A percentile compares a stretch with the other conserved stretches of the same genome.
These are phyloP conservation scores for Trichogramma dendrolimi DNA, from an alignment of 2,888 invertebrate species.

Conservation along the genomic window DNA sequence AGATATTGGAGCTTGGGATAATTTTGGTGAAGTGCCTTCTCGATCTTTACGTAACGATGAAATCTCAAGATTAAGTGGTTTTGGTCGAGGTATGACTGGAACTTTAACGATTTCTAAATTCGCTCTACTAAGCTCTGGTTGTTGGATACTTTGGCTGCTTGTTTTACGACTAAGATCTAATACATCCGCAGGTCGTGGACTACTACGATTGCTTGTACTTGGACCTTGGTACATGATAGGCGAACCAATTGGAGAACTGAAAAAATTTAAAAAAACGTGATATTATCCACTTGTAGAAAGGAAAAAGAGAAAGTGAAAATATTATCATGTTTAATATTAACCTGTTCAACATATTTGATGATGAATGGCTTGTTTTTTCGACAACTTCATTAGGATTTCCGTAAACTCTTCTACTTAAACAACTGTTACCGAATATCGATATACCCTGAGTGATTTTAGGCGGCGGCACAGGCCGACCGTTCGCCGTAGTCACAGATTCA, in stretches of 20 bases:
- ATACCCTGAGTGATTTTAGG: slow-evolving; percentile 63
- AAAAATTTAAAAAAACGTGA: no score
- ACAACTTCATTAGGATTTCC: slow-evolving; percentile 70
- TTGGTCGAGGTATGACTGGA: slow-evolving; percentile 51
- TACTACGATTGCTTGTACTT: neutral
- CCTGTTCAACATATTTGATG: no score
- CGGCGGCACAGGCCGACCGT: slow-evolving; percentile 47
- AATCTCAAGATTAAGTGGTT: slow-evolving; percentile 53
- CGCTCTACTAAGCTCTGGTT: slow-evolving; percentile 48
- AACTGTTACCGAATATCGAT: slow-evolving; percentile 62
- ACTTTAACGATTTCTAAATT: slow-evolving; percentile 61
- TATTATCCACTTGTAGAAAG: no score
- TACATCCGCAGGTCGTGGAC: slow-evolving; percentile 50
- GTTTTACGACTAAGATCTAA: slow-evolving; percentile 63
- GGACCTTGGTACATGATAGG: no score
- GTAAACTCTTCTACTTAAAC: slow-evolving; percentile 64
- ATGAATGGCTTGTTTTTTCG: slow-evolving; percentile 27
- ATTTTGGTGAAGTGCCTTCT: slow-evolving; percentile 33
- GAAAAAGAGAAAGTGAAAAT: no score
- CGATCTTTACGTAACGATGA: slow-evolving; percentile 49
- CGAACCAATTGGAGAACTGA: no score
- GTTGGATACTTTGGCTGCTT: slow-evolving; percentile 38
- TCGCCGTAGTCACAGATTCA: slow-evolving; percentile 41
- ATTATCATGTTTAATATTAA: no score
- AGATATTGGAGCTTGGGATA: neutral